Evolutionary conservation across 2,113 vertebrate species (phyloP).

Genomic region (Nesoenas mayeri): DNA sequence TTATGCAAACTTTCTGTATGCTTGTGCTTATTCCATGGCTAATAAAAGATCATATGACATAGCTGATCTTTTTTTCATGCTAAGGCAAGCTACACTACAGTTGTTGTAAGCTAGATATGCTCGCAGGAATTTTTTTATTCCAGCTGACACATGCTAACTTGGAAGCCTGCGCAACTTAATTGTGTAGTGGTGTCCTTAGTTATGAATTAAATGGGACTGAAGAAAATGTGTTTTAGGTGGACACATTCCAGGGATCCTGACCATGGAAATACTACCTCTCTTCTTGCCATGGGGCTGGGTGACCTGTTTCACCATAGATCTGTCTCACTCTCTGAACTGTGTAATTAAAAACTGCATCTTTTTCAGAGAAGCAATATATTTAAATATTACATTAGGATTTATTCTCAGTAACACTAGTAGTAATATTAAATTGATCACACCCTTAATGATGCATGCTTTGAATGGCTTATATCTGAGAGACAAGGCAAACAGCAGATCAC

Average conservation of each 20-base stretch:
- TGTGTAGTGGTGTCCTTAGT: background rate
- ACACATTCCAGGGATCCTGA: background rate
- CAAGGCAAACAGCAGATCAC: background rate
- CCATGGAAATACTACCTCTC: background rate
- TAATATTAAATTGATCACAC: background rate
- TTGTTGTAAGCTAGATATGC: background rate
- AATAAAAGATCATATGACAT: background rate
- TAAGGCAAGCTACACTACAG: background rate
- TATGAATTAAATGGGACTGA: background rate
- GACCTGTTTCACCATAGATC: background rate
- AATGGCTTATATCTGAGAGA: background rate
- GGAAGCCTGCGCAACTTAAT: background rate
- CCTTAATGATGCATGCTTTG: background rate
- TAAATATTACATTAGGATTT: background rate
- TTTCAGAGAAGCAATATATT: background rate
- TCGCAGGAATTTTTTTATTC: background rate
- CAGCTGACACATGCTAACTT: background rate
- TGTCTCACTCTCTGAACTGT: background rate
- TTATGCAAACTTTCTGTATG: background rate
- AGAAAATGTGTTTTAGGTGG: background rate
- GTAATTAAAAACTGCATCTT: background rate
- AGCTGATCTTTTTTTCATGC: background rate
- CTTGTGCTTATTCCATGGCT: background rate
- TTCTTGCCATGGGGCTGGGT: background rate
- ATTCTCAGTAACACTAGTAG: background rate